Evolutionary conservation across 30 jellyfish, hydroid and myxozoan species (phyloP).

Genomic region (Hydractinia echinata): DNA sequence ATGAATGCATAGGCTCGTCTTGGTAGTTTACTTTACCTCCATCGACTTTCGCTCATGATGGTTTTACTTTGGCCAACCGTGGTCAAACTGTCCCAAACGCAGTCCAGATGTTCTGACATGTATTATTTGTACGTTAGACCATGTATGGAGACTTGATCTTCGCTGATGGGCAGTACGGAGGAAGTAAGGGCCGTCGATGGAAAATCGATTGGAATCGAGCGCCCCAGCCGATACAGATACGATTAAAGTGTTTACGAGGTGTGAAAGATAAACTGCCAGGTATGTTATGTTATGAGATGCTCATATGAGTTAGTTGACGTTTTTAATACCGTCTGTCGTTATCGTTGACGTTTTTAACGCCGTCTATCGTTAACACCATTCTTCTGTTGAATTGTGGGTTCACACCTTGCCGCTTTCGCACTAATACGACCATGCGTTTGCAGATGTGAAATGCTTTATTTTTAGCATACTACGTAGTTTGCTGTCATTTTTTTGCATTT

Average conservation of each 20-base stretch:
- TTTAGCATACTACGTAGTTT: no score
- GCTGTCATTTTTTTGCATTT: no score
- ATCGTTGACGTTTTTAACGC: no score
- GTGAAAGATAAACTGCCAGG: constrained; percentile 88
- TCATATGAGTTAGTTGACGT: no score
- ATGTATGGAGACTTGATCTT: constrained; percentile 90
- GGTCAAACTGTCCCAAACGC: not conserved
- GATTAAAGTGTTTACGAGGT: constrained; percentile 78
- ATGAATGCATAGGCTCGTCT: no score
- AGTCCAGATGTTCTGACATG: not conserved
- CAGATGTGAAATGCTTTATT: no score
- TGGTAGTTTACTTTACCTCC: not conserved
- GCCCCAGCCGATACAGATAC: constrained; percentile 90
- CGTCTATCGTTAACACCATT: no score
- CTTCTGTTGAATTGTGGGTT: no score
- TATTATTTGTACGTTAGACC: constrained; percentile 39
- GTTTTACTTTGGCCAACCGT: not conserved
- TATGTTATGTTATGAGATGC: constrained; percentile 12
- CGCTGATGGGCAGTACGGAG: constrained; percentile 96
- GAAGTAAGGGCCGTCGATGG: constrained; percentile 91
- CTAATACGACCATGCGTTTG: no score
- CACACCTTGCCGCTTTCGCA: no score
- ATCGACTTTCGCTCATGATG: not conserved
- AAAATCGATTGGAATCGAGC: constrained; percentile 95
- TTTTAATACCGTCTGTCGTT: no score